Base-by-base conservation (phyloP, 2,113 vertebrate genomes). In the Meriones unguiculatus region DNA sequence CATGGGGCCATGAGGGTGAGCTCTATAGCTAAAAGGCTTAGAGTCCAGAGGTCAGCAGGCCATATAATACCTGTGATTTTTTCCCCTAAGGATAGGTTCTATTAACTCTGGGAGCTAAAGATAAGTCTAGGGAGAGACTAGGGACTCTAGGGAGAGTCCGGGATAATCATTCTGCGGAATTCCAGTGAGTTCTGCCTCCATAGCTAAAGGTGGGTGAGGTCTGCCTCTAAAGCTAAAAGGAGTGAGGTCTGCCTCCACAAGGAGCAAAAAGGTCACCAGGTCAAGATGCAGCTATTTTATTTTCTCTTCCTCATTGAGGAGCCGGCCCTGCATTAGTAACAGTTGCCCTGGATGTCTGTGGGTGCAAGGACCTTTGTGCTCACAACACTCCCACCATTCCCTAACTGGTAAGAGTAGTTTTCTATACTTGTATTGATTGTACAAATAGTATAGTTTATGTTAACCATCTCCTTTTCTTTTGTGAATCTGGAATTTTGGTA, bases 381-480 rank as follows among this genome's bases (percentile, higher is more conserved):
- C 8, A 28, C 46, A 92, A 25, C 57, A 41, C 94, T 95, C 38
- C 52, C 13, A 84, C 30, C 18, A 64, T 80, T 95, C 57, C 32
- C 54, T 76, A 86, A 80, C 18, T 13, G 76, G 70, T 90, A 10
- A 20, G 30, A 70, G 52, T 88, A 52, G n/a, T 93, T 93, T 81
- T 67, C 73, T 85, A 38, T 87, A 32, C 75, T 35, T 93, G 35
- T 69, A 50, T 22, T 91, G 10, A 93, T 82, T 72, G 24, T 92
- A 57, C 8, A 89, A 90, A 85, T 7, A 93, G 57, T 91, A 80
- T 93, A 41, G 15, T 87, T 94, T 92, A 52, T 75, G 35, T 52
- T n/a, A 41, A 70, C 20, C n/a, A 80, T 69, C 35, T 73, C 50
- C 35, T 69, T 89, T 94, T 93, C 77, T 96, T 93, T 25, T 80